Conservation (phyloP, 2,113 vertebrate species). For the Calidris pygmaea region DNA sequence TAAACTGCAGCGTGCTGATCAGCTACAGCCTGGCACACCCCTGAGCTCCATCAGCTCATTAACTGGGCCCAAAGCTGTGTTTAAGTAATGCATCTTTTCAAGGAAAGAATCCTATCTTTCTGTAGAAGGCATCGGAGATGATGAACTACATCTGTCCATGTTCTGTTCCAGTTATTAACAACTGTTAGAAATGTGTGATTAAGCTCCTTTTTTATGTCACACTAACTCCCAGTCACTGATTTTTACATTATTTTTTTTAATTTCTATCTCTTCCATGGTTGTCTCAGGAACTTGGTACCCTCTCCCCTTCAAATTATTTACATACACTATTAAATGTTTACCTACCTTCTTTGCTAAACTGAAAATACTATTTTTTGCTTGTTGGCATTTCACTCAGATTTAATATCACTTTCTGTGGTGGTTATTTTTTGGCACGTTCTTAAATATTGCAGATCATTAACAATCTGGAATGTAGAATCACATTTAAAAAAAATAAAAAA, state of each 20-base stretch:
- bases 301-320: not conserved
- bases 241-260: not conserved
- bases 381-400: not conserved
- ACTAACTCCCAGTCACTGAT: not conserved
- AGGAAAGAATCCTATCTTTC: not conserved
- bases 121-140: not conserved
- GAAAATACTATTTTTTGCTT: not conserved
- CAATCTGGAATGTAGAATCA: not conserved
- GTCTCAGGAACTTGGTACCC: not conserved
- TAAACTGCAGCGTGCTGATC: fast-evolving
- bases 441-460: conserved; percentile 9
- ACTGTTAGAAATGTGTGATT: not conserved
- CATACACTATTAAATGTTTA: not conserved
- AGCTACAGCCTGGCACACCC: not conserved
- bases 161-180: not conserved
- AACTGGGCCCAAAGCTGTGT: not conserved
- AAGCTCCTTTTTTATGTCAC: not conserved
- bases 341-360: not conserved
- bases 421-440: not conserved
- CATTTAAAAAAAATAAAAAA: not conserved
- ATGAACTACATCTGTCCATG: not conserved
- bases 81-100: not conserved
- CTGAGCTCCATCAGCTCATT: not conserved
- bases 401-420: not conserved
- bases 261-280: not conserved